Evolutionary conservation across 2,888 invertebrate species (phyloP), one percentile per base, ranked within the genome.

Genomic region (Hypomecis punctinalis): DNA sequence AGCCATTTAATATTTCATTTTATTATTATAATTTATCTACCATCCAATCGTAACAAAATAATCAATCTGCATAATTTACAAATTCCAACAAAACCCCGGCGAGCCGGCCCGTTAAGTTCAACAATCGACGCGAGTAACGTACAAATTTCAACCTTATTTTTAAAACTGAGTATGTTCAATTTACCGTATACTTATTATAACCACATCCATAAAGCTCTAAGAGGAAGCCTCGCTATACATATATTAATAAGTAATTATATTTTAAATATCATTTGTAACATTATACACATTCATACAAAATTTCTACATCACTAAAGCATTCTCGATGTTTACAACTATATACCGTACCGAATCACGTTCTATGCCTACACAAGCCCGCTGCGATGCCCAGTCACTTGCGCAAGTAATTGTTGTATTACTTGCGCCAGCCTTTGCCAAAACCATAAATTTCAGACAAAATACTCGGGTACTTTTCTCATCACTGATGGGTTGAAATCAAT

Each of bases 151-250:
- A 84, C 80, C 85, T 88, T 87, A 82, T 73, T 70, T 72, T 80
- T 76, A 82, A 23, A 84, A 90, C 84, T 90, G 91, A 91, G 91
- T 91, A 91, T 89, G 90, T 87, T 88, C 83, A 85, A 83, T 82
- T 88, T 88, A 85, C 88, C 91, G 90, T 90, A 90, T 90, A 91
- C 91, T 88, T 89, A 81, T 76, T 73, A 85, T 85, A 86, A 88
- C 86, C 91, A 88, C 88, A 85, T 88, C 83, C 88, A 88, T 90
- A 90, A 89, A 90, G 89, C 90, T 90, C 88, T 90, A 89, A 86
- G 86, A 90, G 91, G 92, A 92, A 92, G 91, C 92, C 91, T 92
- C 91, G 78, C 91, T 91, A 90, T 90, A 91, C 86, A 89, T 85
- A 88, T 84, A 84, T 84, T 80, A 80, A 84, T 65, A 86, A 83